Conservation (phyloP, 2,797 vertebrate genomes). For the Rousettus madagascariensis region DNA sequence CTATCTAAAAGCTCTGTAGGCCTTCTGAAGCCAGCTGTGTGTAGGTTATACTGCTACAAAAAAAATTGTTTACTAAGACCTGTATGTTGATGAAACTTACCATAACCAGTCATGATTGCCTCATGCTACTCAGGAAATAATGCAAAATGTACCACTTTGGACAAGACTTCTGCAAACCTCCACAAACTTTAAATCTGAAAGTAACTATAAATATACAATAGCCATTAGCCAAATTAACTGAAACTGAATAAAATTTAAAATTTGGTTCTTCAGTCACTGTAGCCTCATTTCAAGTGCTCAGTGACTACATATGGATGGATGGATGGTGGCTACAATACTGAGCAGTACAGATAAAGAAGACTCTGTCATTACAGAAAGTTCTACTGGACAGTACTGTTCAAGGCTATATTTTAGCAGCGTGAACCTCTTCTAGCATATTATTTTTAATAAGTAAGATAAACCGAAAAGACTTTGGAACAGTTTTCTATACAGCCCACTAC, state of each 20-base stretch:
- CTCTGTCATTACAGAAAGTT: not conserved
- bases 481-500: not conserved
- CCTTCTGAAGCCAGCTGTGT: not conserved
- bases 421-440: not conserved
- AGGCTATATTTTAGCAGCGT: not conserved
- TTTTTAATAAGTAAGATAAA: conserved; percentile 17
- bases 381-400: not conserved
- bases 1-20: not conserved
- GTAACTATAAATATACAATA: not conserved
- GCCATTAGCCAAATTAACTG: not conserved
- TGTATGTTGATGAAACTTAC: not conserved
- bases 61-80: not conserved
- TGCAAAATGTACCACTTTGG: conserved; percentile 13
- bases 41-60: not conserved
- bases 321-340: no score
- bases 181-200: not conserved
- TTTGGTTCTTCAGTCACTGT: not conserved
- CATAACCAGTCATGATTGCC: not conserved
- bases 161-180: conserved; percentile 1
- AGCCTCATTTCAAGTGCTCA: not conserved
- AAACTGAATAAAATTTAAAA: conserved; percentile 8
- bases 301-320: not conserved
- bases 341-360: not conserved
- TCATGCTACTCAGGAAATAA: conserved; percentile 49
- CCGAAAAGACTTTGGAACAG: not conserved